Percentiles rank a stretch among this genome's conserved stretches.
Conservation (phyloP, 2,797 vertebrate species). For the Anguilla obscura region DNA sequence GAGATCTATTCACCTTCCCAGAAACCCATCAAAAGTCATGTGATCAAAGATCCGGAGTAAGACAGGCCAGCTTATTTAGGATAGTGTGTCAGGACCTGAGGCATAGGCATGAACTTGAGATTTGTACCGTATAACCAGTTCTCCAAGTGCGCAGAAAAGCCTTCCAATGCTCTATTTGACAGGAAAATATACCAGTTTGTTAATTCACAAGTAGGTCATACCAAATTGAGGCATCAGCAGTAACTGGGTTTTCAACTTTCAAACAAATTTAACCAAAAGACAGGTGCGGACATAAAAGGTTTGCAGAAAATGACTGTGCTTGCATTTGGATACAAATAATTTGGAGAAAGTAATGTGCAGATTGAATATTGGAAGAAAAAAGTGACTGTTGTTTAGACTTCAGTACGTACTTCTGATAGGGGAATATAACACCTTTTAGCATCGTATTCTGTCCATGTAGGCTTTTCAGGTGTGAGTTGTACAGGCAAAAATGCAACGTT, state of each 20-base stretch:
- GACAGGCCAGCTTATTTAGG: neutral
- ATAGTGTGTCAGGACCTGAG: neutral
- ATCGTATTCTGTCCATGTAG: neutral
- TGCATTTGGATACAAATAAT: neutral
- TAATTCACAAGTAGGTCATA: neutral
- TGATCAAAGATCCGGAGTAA: neutral
- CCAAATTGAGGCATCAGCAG: neutral
- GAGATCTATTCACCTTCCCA: neutral
- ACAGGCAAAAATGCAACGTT: constrained; percentile 8
- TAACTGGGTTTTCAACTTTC: neutral
- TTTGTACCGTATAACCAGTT: neutral
- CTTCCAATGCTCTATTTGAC: neutral
- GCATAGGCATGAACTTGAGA: neutral
- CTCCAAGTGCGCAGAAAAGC: neutral
- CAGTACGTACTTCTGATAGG: neutral
- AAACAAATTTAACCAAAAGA: neutral
- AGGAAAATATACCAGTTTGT: neutral
- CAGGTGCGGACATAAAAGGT: neutral
- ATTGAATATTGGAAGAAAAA: neutral
- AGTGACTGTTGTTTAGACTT: neutral
- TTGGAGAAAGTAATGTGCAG: too few relatives aligned
- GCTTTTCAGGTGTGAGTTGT: neutral
- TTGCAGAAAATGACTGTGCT: neutral
- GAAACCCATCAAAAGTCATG: neutral
- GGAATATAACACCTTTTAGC: neutral